Evolutionary conservation across 1,140 invertebrate species (phyloP), one percentile per base, ranked within the genome.

Genomic region (Lordiphosa mommai): DNA sequence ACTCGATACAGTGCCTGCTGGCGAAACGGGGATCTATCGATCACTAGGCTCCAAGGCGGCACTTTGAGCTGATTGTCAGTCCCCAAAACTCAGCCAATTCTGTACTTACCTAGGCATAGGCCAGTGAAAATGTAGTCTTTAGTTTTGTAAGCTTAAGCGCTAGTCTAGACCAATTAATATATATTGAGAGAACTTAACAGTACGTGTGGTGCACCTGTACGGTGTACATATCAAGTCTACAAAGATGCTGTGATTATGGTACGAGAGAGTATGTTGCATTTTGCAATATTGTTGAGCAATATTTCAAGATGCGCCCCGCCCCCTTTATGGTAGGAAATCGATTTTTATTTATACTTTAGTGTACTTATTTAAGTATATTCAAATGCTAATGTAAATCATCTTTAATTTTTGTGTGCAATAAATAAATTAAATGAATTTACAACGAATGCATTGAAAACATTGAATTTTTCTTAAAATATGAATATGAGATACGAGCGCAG

Each of bases 201-300:
- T 27, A 27, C 5, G 23, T 27, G 23, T 27, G 23, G 23, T 27
- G 23, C 1, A 27, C 23, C 23, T 27, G n/a, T n/a, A 7, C 23
- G 23, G 23, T 27, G 23, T 4, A 27, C 20, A 60, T 70, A 73
- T 60, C 47, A 74, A 63, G 72, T 84, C 77, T 70, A 85, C 77
- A 77, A 84, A 84, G 79, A 77, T 77, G 77, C 77, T 84, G 77
- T 84, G 77, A 84, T 84, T 69, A 65, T 38, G 60, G 70, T 84
- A 74, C 57, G 73, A 80, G 60, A 61, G 50, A 61, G 43, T 41
- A 17, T 63, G 52, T 27, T 27, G 23, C 47, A 40, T 40, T 27
- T 43, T 43, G 38, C 13, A 70, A 58, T 72, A 57, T 74, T 64
- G 58, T 74, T 73, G 63, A 73, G 38, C 65, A 73, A 82, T 67